phyloP scores from a whole-genome alignment of 1,140 invertebrate species.

The Ridgeia piscesae region DNA sequence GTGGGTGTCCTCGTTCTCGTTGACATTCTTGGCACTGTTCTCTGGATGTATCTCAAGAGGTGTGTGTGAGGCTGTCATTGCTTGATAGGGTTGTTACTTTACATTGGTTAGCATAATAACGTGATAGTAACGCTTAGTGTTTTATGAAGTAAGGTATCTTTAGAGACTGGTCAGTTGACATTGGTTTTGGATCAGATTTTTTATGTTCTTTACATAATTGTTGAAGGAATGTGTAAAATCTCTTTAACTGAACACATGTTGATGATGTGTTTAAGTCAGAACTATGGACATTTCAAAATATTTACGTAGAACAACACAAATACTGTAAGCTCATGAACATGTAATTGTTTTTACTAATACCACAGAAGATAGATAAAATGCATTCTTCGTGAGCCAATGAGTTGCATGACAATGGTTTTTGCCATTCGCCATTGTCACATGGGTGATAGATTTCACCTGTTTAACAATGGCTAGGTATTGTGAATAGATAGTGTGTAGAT shows the following conservation, averaged over 20 bases:
- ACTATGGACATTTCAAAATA: background rate
- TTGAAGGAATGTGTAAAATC: background rate
- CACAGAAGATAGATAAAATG: too few species aligned
- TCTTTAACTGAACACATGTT: background rate
- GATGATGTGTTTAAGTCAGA: background rate
- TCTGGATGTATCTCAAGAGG: slow-evolving; percentile 32
- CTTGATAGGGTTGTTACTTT: background rate
- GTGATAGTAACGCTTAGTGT: background rate
- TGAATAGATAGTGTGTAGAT: background rate
- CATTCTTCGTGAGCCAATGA: too few species aligned
- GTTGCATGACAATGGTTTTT: background rate
- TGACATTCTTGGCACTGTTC: slow-evolving; percentile 28
- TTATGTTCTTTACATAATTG: background rate
- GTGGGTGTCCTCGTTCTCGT: slow-evolving; percentile 29
- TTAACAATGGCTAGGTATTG: background rate
- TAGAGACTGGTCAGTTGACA: background rate
- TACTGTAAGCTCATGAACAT: background rate
- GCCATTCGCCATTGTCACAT: background rate
- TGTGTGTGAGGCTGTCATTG: background rate
- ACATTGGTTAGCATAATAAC: background rate
- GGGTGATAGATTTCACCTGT: background rate
- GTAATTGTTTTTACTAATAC: too few species aligned
- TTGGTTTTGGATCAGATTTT: background rate
- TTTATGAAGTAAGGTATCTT: background rate
- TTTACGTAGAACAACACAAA: background rate